Evolutionary conservation across 2,888 invertebrate species (phyloP), one percentile per base, ranked within the genome.

Genomic region (Eugnorisma glareosa): DNA sequence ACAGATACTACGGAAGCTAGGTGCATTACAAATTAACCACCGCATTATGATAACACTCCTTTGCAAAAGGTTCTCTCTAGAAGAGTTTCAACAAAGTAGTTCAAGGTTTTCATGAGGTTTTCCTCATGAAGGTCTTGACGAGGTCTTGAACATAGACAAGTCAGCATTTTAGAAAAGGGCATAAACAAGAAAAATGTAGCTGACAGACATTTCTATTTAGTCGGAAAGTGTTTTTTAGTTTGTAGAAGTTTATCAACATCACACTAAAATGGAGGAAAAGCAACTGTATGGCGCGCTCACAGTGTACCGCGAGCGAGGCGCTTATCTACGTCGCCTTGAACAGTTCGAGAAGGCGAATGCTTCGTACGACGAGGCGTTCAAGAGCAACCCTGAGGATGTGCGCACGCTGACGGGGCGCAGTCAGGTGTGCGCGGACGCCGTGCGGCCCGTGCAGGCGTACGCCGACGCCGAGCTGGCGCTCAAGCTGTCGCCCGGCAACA

Each of bases 271-370:
- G 96, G 96, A 96, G 84, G 95, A 94, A 84, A 96, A 95, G 75
- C 93, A 93, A 79, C 75, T 95, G 31, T 96, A 89, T 81, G 94
- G 96, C 70, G 95, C 94, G 24, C 89, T 96, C 5, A 95, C 95
- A 5, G 96, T 96, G 24, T 96, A 96, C 82, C 94, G 96, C 1
- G 96, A 96, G 86, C 91, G 96, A 64, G 96, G 96, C 37, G 95
- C 95, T 5, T 94, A 93, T 84, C 88, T 96, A 18, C 93, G 95
- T 21, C 92, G 96, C 2, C 92, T 96, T 0, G 96, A 96, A 85
- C 96, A 96, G 83, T 96, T 96, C 74, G 94, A 94, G 70, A 96
- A 96, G 83, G 94, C 96, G 0, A 96, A 95, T 79, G 93, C 92
- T 28, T 92, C 96, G 0, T 96, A 94, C 64, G 96, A 96, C 87